phyloP scores from a whole-genome alignment of 2,888 invertebrate species.

The Polymixis flavicincta region DNA sequence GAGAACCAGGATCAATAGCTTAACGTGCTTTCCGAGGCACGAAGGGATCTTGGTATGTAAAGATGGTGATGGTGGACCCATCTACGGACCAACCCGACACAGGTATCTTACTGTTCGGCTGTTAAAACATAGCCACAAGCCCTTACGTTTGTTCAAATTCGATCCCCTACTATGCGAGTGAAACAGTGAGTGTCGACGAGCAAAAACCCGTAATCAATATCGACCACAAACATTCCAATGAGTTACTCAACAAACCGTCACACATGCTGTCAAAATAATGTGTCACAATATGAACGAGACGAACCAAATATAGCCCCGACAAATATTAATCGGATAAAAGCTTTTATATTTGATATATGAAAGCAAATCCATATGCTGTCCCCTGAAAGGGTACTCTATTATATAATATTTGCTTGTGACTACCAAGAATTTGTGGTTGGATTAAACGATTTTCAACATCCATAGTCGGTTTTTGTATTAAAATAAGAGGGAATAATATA shows the following conservation, averaged over 20 bases:
- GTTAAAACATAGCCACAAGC: no score
- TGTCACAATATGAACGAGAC: not conserved
- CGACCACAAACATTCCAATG: not conserved
- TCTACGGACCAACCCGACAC: no score
- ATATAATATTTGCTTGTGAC: constrained; percentile 51
- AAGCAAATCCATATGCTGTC: constrained; percentile 43
- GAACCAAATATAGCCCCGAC: constrained; percentile 33
- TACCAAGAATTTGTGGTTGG: constrained; percentile 23
- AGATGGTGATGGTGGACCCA: no score
- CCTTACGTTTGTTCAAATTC: no score
- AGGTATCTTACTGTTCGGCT: no score
- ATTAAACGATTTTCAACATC: constrained; percentile 35
- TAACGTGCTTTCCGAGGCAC: no score
- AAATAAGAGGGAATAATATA: not conserved
- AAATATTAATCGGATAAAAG: constrained; percentile 67
- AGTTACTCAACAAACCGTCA: not conserved
- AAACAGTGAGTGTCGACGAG: not conserved
- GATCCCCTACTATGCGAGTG: no score
- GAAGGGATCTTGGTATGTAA: no score
- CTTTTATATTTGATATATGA: constrained; percentile 54
- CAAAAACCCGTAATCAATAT: not conserved
- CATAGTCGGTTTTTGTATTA: constrained; percentile 18
- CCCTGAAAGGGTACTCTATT: constrained; percentile 52
- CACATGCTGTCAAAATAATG: constrained; percentile 1
- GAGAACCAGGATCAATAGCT: no score